Conservation (phyloP, 2,888 invertebrate species). For the Argyra leucocephala region DNA sequence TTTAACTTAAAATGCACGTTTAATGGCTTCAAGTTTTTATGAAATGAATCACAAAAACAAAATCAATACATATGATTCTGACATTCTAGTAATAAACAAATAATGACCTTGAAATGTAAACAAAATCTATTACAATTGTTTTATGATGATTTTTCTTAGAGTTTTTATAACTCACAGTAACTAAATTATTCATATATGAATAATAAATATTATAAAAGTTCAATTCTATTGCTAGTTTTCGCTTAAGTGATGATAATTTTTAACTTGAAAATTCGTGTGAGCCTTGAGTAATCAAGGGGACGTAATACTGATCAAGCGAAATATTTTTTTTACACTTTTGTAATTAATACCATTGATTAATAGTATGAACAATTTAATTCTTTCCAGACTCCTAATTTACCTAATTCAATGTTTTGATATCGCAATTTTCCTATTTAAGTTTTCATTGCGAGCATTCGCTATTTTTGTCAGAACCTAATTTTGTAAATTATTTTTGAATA, state of each 20-base stretch:
- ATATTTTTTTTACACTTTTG: background rate
- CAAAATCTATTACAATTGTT: too few species aligned
- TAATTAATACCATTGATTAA: background rate
- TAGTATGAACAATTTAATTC: background rate
- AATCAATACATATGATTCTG: background rate
- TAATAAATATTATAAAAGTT: background rate
- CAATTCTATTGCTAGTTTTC: background rate
- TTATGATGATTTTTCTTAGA: too few species aligned
- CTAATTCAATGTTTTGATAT: too few species aligned
- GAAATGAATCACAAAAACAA: background rate
- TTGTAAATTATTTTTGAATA: too few species aligned
- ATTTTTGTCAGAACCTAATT: too few species aligned
- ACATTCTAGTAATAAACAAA: too few species aligned
- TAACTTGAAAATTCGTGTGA: background rate
- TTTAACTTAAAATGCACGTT: too few species aligned
- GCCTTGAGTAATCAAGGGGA: slow-evolving; percentile 8
- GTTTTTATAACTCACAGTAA: background rate
- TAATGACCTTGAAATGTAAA: too few species aligned
- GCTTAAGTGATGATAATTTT: background rate
- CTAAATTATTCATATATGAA: background rate
- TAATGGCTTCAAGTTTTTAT: background rate
- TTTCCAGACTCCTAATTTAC: background rate
- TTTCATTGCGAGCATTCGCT: too few species aligned
- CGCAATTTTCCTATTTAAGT: too few species aligned
- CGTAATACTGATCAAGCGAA: background rate